phyloP scores from a whole-genome alignment of 2,888 invertebrate genomes.

The Chrysomela aeneicollis region DNA sequence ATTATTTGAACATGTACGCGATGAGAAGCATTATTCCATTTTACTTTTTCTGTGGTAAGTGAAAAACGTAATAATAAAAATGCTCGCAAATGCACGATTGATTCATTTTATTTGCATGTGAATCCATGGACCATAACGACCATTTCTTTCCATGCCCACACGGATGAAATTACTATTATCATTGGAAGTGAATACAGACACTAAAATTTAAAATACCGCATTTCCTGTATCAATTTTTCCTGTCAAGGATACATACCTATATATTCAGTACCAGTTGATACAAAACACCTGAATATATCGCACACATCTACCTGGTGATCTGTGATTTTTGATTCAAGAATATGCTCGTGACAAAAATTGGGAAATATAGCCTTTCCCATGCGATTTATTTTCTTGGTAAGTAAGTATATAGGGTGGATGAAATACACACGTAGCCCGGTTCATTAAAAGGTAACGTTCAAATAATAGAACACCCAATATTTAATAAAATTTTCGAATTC shows the following conservation, averaged over 20 bases:
- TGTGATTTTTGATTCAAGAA: neutral
- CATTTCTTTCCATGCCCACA: neutral
- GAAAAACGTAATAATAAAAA: neutral
- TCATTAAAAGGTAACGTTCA: no score
- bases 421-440: no score
- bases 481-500: no score
- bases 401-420: no score
- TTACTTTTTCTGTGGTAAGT: constrained; percentile 27
- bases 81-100: no score
- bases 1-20: constrained; percentile 24
- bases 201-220: neutral
- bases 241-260: neutral
- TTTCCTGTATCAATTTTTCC: neutral
- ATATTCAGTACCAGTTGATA: no score
- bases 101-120: neutral
- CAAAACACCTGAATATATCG: no score
- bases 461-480: no score
- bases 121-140: neutral
- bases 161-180: constrained; percentile 5
- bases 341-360: neutral
- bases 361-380: neutral
- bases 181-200: neutral
- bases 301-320: neutral
- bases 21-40: constrained; percentile 14
- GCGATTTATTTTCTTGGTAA: neutral